These are phyloP conservation scores for Drosophila tripunctata DNA, from an alignment of 2,888 invertebrate species.

Conservation along the genomic window DNA sequence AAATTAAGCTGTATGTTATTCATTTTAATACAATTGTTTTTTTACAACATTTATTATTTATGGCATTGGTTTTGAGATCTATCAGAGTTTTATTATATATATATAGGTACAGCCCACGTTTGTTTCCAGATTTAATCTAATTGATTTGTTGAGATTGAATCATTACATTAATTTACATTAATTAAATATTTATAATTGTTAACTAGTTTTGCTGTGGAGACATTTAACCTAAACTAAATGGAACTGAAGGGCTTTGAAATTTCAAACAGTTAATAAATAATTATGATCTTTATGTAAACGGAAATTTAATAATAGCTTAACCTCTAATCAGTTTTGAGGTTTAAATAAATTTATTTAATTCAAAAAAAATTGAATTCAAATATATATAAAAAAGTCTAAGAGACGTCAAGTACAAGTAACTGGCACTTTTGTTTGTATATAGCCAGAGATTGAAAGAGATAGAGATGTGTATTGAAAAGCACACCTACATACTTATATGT, in stretches of 20 bases:
- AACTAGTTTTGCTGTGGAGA: background rate
- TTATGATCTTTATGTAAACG: background rate
- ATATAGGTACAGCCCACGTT: no score
- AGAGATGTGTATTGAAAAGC: conserved; percentile 6
- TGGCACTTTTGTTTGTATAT: background rate
- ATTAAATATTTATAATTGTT: conserved; percentile 10
- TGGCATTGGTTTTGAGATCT: background rate
- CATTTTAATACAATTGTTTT: background rate
- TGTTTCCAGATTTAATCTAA: background rate
- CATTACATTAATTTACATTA: conserved; percentile 7
- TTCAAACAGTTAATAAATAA: background rate
- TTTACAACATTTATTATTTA: background rate
- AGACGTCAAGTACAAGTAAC: no score
- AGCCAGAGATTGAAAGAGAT: background rate
- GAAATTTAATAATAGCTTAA: background rate
- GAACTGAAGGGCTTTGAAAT: background rate
- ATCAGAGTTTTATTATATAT: background rate
- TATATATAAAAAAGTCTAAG: no score
- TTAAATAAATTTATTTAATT: no score
- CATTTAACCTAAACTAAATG: background rate
- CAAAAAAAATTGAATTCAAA: no score
- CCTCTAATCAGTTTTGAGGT: background rate
- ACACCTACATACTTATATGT: conserved; percentile 40
- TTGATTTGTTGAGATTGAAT: background rate
- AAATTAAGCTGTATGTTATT: background rate